Evolutionary conservation across 2,113 vertebrate species (phyloP).

Genomic region (Miniopterus natalensis): DNA sequence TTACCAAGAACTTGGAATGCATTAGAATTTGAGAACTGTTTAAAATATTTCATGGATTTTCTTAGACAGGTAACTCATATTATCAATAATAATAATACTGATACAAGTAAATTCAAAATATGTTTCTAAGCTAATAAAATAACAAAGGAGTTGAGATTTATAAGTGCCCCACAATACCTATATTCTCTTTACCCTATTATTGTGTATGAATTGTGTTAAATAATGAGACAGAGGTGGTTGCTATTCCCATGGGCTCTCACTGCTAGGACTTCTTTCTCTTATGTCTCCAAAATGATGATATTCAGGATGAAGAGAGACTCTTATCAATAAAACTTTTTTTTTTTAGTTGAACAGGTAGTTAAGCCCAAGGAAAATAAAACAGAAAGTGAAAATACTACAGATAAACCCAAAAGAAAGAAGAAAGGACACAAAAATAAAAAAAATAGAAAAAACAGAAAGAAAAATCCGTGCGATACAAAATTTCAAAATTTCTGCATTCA

Average conservation of each 20-base stretch:
- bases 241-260: background rate
- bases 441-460: constrained; percentile 87
- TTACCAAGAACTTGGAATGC: background rate
- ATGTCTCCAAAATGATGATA: background rate
- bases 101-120: background rate
- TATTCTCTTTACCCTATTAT: background rate
- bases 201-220: background rate
- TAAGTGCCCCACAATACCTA: background rate
- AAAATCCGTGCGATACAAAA: constrained; percentile 87
- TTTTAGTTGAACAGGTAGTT: constrained; percentile 88
- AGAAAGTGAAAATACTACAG: constrained; percentile 84
- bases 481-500: constrained; percentile 91
- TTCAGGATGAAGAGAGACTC: background rate
- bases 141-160: background rate
- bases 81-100: background rate
- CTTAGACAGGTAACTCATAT: background rate
- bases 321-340: background rate
- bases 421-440: constrained; percentile 83
- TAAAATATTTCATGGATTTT: constrained; percentile 28
- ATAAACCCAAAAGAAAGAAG: constrained; percentile 86
- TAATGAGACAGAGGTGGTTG: background rate
- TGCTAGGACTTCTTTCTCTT: background rate
- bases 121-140: background rate
- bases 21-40: constrained; percentile 41
- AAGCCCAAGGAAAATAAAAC: constrained; percentile 86